phyloP scores from a whole-genome alignment of 2,113 vertebrate species.

The Heteronetta atricapilla region DNA sequence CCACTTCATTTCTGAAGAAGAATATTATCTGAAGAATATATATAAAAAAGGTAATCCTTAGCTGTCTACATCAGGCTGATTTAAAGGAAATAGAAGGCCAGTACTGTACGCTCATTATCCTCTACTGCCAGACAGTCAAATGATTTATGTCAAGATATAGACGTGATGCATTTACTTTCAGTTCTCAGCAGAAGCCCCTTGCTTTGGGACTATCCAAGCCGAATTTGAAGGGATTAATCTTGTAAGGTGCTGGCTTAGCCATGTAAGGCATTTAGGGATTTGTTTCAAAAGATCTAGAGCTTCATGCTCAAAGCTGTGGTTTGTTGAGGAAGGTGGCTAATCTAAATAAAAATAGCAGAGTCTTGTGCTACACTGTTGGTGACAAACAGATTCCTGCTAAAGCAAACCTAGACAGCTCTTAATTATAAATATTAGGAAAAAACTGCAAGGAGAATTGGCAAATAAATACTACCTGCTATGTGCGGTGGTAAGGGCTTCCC shows the following conservation, averaged over 20 bases:
- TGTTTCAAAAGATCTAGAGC: background rate
- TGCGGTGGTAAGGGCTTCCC: conserved; percentile 52
- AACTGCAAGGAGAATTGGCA: background rate
- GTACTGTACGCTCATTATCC: background rate
- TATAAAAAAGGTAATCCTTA: background rate
- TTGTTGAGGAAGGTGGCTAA: background rate
- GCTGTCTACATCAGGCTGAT: background rate
- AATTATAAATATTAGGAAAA: background rate
- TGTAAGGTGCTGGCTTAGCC: background rate
- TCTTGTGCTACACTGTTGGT: background rate
- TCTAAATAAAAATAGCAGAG: background rate
- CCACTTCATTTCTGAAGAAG: background rate
- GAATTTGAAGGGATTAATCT: background rate
- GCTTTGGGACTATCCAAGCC: background rate
- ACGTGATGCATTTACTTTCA: background rate
- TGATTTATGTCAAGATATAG: background rate
- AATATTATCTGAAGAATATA: background rate
- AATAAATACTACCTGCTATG: conserved; percentile 28
- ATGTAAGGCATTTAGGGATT: background rate
- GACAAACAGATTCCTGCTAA: background rate
- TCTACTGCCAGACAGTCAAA: background rate
- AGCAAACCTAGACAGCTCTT: background rate
- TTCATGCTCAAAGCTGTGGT: background rate
- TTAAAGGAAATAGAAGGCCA: background rate
- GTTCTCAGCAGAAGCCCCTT: background rate